Evolutionary conservation across 2,797 vertebrate genomes (phyloP).

Genomic region (Falco cherrug): DNA sequence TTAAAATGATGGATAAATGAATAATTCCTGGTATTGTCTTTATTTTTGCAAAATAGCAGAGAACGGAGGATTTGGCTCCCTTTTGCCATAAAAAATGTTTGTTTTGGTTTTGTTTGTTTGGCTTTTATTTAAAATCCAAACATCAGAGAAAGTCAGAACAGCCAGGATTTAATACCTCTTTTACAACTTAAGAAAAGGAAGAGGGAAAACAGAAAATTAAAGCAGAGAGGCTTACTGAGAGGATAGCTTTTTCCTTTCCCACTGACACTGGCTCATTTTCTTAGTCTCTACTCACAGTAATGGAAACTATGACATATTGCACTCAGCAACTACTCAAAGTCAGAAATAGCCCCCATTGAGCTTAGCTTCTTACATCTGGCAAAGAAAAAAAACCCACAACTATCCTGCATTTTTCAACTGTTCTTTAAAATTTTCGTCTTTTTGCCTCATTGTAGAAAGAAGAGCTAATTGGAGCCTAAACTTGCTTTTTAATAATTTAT

Average conservation of each 20-base stretch:
- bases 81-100: background rate
- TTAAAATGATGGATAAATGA: background rate
- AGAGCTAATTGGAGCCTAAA: background rate
- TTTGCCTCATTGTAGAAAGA: background rate
- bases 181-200: background rate
- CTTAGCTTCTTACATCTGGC: background rate
- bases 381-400: background rate
- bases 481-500: background rate
- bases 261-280: background rate
- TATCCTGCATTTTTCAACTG: background rate
- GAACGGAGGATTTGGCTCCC: background rate
- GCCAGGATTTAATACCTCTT: background rate
- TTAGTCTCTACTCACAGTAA: background rate
- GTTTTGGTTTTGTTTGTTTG: background rate
- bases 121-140: background rate
- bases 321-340: background rate
- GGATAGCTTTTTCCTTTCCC: background rate
- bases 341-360: conserved; percentile 5
- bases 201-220: background rate
- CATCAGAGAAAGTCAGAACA: background rate
- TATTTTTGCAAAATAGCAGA: background rate
- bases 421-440: background rate
- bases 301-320: conserved; percentile 10
- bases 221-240: background rate
- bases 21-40: background rate